These are phyloP conservation scores for Nerophis lumbriciformis DNA, from an alignment of 2,113 vertebrate genomes.

Conservation along the genomic window DNA sequence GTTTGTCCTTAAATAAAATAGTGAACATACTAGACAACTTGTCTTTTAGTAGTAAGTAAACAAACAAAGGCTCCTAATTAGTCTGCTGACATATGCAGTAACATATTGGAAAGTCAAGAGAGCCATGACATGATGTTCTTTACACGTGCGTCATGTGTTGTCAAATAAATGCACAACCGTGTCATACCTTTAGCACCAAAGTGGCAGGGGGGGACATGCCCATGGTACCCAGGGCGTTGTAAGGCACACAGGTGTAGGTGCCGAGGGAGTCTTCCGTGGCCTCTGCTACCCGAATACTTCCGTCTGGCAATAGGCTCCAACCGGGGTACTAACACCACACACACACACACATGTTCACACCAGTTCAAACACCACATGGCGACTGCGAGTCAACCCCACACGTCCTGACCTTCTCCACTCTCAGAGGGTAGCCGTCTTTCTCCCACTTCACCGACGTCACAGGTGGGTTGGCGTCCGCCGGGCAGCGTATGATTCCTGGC, in stretches of 20 bases:
- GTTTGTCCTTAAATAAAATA: too few species aligned
- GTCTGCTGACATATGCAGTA: too few species aligned
- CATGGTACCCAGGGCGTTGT: constrained; percentile 98
- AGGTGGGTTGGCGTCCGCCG: constrained; percentile 92
- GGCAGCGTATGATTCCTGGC: constrained; percentile 95
- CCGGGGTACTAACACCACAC: constrained; percentile 79
- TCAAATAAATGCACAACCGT: not conserved
- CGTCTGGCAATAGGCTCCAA: constrained; percentile 92
- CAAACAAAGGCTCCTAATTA: too few species aligned
- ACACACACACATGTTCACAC: constrained; percentile 10
- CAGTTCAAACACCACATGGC: too few species aligned
- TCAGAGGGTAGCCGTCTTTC: constrained; percentile 93
- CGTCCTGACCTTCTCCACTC: constrained; percentile 86
- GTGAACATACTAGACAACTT: too few species aligned
- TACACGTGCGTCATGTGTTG: too few species aligned
- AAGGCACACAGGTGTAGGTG: constrained; percentile 99
- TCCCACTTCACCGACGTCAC: constrained; percentile 95
- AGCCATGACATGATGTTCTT: too few species aligned
- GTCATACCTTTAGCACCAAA: constrained; percentile 95
- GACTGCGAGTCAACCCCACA: not conserved
- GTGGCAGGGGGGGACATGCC: constrained; percentile 95
- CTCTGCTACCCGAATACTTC: constrained; percentile 95
- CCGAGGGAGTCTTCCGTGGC: constrained; percentile 97
- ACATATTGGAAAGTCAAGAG: too few species aligned
- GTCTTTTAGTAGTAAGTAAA: too few species aligned